Conservation (phyloP, 2,113 vertebrate genomes). For the Muntiacus muntjak region DNA sequence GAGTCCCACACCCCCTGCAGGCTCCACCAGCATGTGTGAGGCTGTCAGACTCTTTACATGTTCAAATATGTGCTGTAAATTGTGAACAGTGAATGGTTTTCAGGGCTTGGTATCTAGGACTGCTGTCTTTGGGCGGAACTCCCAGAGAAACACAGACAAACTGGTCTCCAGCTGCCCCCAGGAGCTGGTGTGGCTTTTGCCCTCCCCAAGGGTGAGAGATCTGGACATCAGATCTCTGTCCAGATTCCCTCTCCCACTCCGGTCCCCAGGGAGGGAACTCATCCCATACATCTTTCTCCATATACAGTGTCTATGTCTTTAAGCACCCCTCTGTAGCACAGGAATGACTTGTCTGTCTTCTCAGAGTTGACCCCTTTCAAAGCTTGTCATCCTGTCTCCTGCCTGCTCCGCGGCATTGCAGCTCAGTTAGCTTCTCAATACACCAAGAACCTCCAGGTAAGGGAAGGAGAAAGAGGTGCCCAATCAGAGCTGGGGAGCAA, state of each 20-base stretch:
- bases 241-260: background rate
- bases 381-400: background rate
- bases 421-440: background rate
- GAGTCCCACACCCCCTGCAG: rapidly evolving
- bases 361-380: background rate
- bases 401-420: background rate
- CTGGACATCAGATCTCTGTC: background rate
- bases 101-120: background rate
- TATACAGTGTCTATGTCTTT: background rate
- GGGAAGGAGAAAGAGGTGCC: background rate
- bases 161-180: background rate
- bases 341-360: background rate
- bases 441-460: background rate
- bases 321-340: background rate
- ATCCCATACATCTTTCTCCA: background rate
- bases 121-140: background rate
- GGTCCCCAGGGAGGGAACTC: background rate
- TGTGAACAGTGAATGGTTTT: background rate
- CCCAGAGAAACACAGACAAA: background rate
- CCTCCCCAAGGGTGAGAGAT: background rate
- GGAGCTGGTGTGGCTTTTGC: background rate
- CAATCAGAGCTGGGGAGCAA: background rate
- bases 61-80: background rate
- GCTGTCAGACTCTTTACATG: rapidly evolving
- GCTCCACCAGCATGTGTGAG: background rate